phyloP scores from a whole-genome alignment of 1,140 invertebrate species.

The Ips typographus region DNA sequence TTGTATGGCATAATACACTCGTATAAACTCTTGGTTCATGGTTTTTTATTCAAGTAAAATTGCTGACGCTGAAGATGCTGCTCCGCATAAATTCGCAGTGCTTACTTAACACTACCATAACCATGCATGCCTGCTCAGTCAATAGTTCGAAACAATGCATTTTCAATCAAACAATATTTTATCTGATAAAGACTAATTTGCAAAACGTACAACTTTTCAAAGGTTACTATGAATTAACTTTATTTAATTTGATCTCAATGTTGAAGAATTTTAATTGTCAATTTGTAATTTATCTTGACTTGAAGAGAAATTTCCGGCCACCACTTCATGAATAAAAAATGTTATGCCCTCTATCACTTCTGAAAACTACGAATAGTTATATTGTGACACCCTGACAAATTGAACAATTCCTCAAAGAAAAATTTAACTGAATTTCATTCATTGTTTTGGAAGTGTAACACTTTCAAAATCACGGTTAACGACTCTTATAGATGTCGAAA shows the following conservation, averaged over 20 bases:
- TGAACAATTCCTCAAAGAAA: not conserved
- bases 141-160: not conserved
- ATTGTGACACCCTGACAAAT: not conserved
- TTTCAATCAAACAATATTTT: slow-evolving; percentile 6
- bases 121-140: slow-evolving; percentile 7
- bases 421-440: slow-evolving; percentile 1
- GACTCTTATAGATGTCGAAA: too few relatives aligned
- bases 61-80: slow-evolving; percentile 4
- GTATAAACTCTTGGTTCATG: too few relatives aligned
- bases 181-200: slow-evolving; percentile 9
- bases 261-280: not conserved
- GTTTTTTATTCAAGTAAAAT: not conserved
- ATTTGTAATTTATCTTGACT: not conserved
- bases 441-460: too few relatives aligned
- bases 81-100: slow-evolving; percentile 4
- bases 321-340: slow-evolving; percentile 1
- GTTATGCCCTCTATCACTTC: not conserved
- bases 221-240: not conserved
- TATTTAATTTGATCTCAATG: not conserved
- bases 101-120: slow-evolving; percentile 6
- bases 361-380: slow-evolving; percentile 2
- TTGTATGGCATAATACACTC: too few relatives aligned
- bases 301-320: slow-evolving; percentile 1
- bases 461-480: too few relatives aligned
- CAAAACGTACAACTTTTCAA: slow-evolving; percentile 1